phyloP scores from a whole-genome alignment of 2,888 invertebrate species.

The Mallateleia sp. region DNA sequence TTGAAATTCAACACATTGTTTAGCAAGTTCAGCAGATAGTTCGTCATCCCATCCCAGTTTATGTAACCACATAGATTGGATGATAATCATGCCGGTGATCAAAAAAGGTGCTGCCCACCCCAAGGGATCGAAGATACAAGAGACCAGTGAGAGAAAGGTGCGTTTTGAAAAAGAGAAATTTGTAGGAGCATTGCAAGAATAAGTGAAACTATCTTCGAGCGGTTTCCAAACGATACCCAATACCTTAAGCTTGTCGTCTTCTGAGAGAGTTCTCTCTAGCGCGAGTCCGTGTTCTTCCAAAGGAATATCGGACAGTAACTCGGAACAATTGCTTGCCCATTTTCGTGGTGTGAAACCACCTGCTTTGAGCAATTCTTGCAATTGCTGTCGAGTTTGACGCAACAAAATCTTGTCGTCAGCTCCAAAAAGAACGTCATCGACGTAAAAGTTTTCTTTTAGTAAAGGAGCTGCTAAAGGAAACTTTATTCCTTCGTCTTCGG shows the following conservation, averaged over 20 bases:
- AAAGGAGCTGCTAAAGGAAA: constrained; percentile 6
- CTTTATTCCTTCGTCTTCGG: constrained; percentile 3
- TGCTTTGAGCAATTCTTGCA: constrained; percentile 28
- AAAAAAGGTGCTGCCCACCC: constrained; percentile 13
- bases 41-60: constrained; percentile 9
- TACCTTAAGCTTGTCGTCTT: constrained; percentile 20
- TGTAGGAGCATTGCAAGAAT: too few species aligned
- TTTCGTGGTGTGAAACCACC: constrained; percentile 52
- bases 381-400: too few species aligned
- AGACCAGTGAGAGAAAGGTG: not conserved
- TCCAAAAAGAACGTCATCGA: constrained; percentile 67
- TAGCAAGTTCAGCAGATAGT: too few species aligned
- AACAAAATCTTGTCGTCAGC: constrained; percentile 36
- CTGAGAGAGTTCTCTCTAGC: not conserved
- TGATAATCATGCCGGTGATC: not conserved
- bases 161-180: constrained; percentile 24
- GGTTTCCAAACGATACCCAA: constrained; percentile 52
- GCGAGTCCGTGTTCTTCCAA: not conserved
- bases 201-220: not conserved
- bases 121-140: constrained; percentile 14
- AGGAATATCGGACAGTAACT: constrained; percentile 23
- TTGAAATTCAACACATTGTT: too few species aligned
- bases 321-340: constrained; percentile 39
- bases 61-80: constrained; percentile 6
- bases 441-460: constrained; percentile 40